Conservation (phyloP, 2,888 invertebrate genomes). For the Meghimatium bilineatum region DNA sequence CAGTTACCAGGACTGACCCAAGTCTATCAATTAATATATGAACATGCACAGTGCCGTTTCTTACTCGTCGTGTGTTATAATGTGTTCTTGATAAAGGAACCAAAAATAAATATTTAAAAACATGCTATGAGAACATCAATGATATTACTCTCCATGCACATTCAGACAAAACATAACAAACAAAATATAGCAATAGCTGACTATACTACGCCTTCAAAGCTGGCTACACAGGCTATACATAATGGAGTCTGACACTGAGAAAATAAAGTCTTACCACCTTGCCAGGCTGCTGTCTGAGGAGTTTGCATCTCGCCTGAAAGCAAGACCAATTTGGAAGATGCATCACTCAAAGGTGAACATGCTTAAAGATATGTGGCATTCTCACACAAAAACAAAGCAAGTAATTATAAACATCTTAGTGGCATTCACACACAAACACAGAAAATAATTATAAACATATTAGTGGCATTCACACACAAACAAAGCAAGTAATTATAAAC, state of each 20-base stretch:
- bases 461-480: slow-evolving; percentile 14
- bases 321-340: slow-evolving; percentile 24
- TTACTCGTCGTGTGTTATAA: too few species aligned
- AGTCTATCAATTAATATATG: too few species aligned
- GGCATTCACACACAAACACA: too few species aligned
- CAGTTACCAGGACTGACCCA: too few species aligned
- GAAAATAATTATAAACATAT: too few species aligned
- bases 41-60: too few species aligned
- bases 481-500: not conserved
- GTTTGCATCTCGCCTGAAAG: slow-evolving; percentile 57
- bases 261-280: slow-evolving; percentile 55
- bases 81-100: too few species aligned
- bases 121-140: too few species aligned
- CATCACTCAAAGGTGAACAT: slow-evolving; percentile 35
- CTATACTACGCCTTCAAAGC: not conserved
- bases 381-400: not conserved
- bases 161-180: not conserved
- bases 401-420: not conserved
- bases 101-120: too few species aligned
- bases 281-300: slow-evolving; percentile 61
- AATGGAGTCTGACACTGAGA: not conserved
- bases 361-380: slow-evolving; percentile 15
- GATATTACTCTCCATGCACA: not conserved
- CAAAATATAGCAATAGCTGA: not conserved
- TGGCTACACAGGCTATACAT: not conserved